These are phyloP conservation scores for Melanostoma mellinum DNA, from an alignment of 2,888 invertebrate species.

Conservation along the genomic window DNA sequence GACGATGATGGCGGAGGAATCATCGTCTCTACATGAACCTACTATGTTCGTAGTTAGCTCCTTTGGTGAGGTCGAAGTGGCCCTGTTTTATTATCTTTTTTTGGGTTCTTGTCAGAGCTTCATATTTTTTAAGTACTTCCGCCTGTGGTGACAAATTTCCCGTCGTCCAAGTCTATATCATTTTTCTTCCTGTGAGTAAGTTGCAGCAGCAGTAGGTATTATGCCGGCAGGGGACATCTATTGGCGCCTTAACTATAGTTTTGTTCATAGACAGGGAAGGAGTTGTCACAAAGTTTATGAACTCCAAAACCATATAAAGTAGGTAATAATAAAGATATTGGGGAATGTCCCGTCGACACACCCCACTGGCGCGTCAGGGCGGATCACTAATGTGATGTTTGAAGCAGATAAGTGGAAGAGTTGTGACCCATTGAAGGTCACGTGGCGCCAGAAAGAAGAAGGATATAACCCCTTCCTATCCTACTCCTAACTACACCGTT, in stretches of 20 bases:
- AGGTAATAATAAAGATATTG: too few species aligned
- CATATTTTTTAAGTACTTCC: slow-evolving; percentile 69
- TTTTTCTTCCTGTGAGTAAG: slow-evolving; percentile 22
- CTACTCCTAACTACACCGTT: too few species aligned
- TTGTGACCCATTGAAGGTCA: too few species aligned
- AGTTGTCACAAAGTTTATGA: background rate
- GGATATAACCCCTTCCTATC: too few species aligned
- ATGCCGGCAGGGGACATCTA: slow-evolving; percentile 6
- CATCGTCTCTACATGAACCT: slow-evolving; percentile 4
- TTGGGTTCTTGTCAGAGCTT: slow-evolving; percentile 23
- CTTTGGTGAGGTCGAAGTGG: slow-evolving; percentile 10
- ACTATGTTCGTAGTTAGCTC: slow-evolving; percentile 12
- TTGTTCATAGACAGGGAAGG: slow-evolving; percentile 5
- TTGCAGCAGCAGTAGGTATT: slow-evolving; percentile 6
- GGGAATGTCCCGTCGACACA: too few species aligned
- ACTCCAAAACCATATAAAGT: too few species aligned
- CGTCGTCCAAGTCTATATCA: slow-evolving; percentile 41
- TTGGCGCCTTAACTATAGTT: slow-evolving; percentile 27
- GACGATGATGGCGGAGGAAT: background rate
- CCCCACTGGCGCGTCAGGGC: too few species aligned
- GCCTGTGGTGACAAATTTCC: slow-evolving; percentile 68
- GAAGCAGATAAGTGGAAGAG: too few species aligned
- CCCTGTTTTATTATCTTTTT: slow-evolving; percentile 23
- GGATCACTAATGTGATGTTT: too few species aligned
- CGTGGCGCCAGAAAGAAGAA: too few species aligned